These are phyloP conservation scores for Pitta sordida DNA, from an alignment of 2,113 vertebrate species.

Conservation along the genomic window DNA sequence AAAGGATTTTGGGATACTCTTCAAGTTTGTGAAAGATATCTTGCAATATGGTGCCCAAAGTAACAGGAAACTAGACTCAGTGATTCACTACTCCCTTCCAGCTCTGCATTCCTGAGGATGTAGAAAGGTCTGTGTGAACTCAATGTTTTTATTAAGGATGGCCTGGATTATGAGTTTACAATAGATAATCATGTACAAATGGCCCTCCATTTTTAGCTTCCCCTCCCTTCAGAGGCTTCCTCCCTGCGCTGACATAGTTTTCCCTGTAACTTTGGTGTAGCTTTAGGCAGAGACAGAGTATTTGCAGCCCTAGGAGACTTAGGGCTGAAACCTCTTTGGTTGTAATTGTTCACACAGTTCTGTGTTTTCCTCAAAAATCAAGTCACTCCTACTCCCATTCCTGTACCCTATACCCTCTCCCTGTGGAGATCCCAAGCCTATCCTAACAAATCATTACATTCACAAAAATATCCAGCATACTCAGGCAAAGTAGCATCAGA, in stretches of 20 bases:
- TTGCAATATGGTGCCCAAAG: conserved; percentile 29
- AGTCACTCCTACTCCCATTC: neutral
- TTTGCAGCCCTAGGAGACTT: neutral
- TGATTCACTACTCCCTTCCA: neutral
- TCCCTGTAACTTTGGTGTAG: neutral
- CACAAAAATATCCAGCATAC: neutral
- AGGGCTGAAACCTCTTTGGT: neutral
- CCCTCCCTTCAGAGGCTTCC: neutral
- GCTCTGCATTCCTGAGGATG: conserved; percentile 26
- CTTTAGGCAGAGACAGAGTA: neutral
- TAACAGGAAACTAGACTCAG: neutral
- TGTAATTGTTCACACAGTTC: neutral
- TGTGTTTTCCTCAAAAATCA: neutral
- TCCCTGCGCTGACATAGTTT: neutral
- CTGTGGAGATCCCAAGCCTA: neutral
- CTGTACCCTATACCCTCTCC: neutral
- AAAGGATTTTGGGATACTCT: neutral
- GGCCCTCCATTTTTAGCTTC: conserved; percentile 34
- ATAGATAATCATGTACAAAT: conserved; percentile 47
- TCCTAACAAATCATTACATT: conserved; percentile 16
- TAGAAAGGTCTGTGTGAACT: conserved; percentile 29
- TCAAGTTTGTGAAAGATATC: neutral
- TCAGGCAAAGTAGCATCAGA: neutral
- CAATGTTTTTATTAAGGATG: conserved; percentile 29
- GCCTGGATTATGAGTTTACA: conserved; percentile 30